A percentile compares a stretch with the other conserved stretches of the same genome.
Conservation (phyloP, 1,140 invertebrate species). For the Anastrepha ludens region DNA sequence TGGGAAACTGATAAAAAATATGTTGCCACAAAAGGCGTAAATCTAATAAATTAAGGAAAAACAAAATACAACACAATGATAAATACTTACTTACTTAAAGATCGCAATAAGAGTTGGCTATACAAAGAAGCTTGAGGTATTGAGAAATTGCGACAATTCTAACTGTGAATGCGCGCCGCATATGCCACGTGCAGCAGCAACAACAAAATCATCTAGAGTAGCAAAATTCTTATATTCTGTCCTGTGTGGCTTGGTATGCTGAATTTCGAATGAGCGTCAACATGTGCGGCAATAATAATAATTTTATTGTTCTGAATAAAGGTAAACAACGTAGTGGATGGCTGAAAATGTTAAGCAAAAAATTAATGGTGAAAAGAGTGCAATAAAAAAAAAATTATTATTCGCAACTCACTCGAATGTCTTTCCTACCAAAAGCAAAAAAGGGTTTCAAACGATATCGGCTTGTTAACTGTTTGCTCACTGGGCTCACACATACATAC, state of each 20-base stretch:
- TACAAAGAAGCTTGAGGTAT: not conserved
- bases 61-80: not conserved
- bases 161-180: not conserved
- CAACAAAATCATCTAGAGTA: not conserved
- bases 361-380: not conserved
- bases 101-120: not conserved
- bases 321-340: slow-evolving; percentile 43
- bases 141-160: not conserved
- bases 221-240: not conserved
- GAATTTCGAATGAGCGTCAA: not conserved
- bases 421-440: not conserved
- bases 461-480: not conserved
- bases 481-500: too few species aligned
- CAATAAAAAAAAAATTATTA: slow-evolving; percentile 20
- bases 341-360: not conserved
- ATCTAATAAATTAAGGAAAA: not conserved
- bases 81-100: slow-evolving; percentile 31
- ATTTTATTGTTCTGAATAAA: slow-evolving; percentile 54
- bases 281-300: slow-evolving; percentile 52
- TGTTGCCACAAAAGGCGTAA: slow-evolving; percentile 15
- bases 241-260: not conserved
- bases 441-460: not conserved
- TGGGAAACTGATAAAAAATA: slow-evolving; percentile 12
- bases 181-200: not conserved
- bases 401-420: slow-evolving; percentile 31